Conservation (phyloP, 2,113 vertebrate species). For the Plotosus lineatus region DNA sequence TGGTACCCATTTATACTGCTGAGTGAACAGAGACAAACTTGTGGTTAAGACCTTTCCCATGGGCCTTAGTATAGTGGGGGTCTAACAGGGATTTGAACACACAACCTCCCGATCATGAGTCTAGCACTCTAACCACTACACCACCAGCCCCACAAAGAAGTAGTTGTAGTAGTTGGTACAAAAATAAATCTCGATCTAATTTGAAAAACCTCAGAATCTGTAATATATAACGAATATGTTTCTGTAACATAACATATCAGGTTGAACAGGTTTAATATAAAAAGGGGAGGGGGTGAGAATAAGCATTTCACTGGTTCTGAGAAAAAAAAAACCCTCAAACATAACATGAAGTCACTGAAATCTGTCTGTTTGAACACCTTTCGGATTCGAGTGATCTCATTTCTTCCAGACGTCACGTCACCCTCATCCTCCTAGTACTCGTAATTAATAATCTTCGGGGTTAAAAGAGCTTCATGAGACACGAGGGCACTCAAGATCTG, state of each 20-base stretch:
- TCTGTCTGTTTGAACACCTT: background rate
- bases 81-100: too few species aligned
- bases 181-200: background rate
- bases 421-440: background rate
- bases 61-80: too few species aligned
- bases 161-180: too few species aligned
- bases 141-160: too few species aligned
- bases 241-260: background rate
- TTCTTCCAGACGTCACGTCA: conserved; percentile 1
- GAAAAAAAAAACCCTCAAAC: background rate
- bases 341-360: background rate
- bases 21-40: too few species aligned
- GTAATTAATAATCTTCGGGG: background rate
- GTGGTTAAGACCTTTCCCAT: too few species aligned
- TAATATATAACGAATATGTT: background rate
- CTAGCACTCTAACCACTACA: too few species aligned
- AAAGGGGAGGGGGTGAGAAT: background rate
- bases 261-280: background rate
- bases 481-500: background rate
- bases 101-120: too few species aligned
- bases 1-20: too few species aligned
- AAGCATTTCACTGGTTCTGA: background rate
- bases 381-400: background rate
- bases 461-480: conserved; percentile 4
- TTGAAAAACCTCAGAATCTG: background rate